These are phyloP conservation scores for Fistularia commersonii DNA, from an alignment of 2,797 vertebrate species.

Conservation along the genomic window DNA sequence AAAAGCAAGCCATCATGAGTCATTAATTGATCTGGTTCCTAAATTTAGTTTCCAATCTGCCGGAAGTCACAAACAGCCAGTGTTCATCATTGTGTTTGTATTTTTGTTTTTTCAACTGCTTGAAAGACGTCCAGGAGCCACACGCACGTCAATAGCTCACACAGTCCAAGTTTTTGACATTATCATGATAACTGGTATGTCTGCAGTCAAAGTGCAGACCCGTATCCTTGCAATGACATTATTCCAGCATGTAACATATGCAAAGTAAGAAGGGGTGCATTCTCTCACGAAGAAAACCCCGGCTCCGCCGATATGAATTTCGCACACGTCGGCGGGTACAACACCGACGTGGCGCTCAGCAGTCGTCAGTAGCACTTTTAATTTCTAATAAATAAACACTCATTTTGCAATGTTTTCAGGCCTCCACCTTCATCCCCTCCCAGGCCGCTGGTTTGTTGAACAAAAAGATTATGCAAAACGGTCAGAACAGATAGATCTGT, in stretches of 20 bases:
- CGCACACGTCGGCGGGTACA: neutral
- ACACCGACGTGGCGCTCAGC: neutral
- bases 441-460: too few species aligned
- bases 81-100: too few species aligned
- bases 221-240: too few species aligned
- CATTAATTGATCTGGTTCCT: neutral
- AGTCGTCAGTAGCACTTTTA: neutral
- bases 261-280: neutral
- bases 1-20: too few species aligned
- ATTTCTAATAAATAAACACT: neutral
- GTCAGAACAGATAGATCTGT: too few species aligned
- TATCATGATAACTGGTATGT: too few species aligned
- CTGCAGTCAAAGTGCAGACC: too few species aligned
- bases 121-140: too few species aligned
- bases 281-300: neutral
- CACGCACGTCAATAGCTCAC: neutral
- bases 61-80: too few species aligned
- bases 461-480: too few species aligned
- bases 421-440: neutral
- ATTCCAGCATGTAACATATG: neutral
- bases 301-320: neutral
- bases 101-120: too few species aligned
- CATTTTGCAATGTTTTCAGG: neutral
- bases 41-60: neutral
- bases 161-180: too few species aligned